phyloP scores from a whole-genome alignment of 2,113 vertebrate genomes.

The Sakesphorus luctuosus region DNA sequence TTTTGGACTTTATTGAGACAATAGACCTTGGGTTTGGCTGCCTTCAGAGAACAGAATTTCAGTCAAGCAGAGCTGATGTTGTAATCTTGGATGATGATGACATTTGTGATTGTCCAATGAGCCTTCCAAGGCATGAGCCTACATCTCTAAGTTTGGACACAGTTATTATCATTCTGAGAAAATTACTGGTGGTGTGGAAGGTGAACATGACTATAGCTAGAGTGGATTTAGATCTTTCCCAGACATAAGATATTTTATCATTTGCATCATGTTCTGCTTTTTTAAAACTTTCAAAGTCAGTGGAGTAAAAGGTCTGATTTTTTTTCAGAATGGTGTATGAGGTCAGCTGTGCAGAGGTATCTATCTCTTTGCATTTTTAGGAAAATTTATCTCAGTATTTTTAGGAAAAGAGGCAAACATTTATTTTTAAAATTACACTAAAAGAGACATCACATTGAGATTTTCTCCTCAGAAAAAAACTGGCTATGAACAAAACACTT shows the following conservation, averaged over 20 bases:
- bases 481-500: not conserved
- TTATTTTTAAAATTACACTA: not conserved
- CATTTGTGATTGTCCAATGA: conserved; percentile 24
- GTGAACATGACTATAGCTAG: not conserved
- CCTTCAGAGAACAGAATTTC: conserved; percentile 20
- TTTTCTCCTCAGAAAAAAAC: not conserved
- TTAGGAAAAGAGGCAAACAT: not conserved
- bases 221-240: not conserved
- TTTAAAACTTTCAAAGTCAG: not conserved
- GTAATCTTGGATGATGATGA: not conserved
- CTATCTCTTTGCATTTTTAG: not conserved
- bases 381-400: not conserved
- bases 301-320: not conserved
- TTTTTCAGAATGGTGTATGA: not conserved
- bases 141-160: not conserved
- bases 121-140: not conserved
- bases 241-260: not conserved
- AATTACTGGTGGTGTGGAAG: not conserved
- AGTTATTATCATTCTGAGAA: not conserved
- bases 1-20: not conserved
- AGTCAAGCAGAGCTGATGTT: conserved; percentile 8
- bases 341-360: not conserved
- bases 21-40: conserved; percentile 1
- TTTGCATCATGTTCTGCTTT: not conserved
- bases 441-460: not conserved